A percentile compares a stretch with the other conserved stretches of the same genome.
Conservation (phyloP, 2,797 vertebrate genomes). For the Rhincodon typus region DNA sequence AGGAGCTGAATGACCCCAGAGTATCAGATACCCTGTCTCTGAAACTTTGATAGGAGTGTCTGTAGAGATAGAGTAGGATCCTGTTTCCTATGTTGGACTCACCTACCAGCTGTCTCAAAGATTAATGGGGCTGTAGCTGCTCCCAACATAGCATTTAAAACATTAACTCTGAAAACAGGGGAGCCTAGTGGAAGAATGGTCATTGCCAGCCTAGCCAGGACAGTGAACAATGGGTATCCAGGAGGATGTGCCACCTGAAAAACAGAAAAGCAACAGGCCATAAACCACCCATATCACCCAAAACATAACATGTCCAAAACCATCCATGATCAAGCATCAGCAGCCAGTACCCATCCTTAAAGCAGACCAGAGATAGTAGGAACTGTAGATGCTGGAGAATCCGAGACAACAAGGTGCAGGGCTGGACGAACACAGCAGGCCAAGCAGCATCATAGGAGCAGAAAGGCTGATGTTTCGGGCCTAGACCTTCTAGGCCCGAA, state of each 20-base stretch:
- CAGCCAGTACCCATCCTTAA: not conserved
- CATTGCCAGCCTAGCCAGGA: slow-evolving; percentile 68
- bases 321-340: not conserved
- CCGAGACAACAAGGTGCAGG: no score
- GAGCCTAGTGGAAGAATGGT: slow-evolving; percentile 66
- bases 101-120: slow-evolving; percentile 86
- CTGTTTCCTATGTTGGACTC: slow-evolving; percentile 43
- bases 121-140: slow-evolving; percentile 75
- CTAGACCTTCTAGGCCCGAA: no score
- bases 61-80: not conserved
- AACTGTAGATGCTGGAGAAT: no score
- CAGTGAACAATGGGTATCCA: slow-evolving; percentile 88
- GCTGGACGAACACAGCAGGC: no score
- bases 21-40: not conserved
- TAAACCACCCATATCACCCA: no score
- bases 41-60: not conserved
- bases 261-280: not conserved
- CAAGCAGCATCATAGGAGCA: no score
- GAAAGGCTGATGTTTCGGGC: no score
- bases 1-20: not conserved
- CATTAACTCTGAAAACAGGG: slow-evolving; percentile 75
- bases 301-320: not conserved
- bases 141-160: slow-evolving; percentile 76
- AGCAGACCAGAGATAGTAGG: no score
- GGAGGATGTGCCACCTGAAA: slow-evolving; percentile 90